Evolutionary conservation across 2,797 vertebrate genomes (phyloP).

Genomic region (Ispidina lecontei): DNA sequence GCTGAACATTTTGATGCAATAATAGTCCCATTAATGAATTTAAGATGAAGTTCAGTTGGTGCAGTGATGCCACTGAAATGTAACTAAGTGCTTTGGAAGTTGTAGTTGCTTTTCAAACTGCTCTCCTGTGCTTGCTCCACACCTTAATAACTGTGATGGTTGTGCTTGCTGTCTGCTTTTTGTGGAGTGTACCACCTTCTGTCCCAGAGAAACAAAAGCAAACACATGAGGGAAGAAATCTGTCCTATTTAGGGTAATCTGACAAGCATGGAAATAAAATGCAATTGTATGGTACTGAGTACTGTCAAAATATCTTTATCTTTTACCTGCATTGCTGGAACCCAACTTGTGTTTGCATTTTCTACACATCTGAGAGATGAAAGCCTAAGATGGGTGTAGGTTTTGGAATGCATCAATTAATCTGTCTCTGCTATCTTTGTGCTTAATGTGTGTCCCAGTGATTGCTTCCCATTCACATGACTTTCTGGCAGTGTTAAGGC

Average conservation of each 20-base stretch:
- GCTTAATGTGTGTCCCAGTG: not conserved
- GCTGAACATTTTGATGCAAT: not conserved
- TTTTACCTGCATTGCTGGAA: not conserved
- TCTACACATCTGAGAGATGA: not conserved
- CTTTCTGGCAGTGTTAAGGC: not conserved
- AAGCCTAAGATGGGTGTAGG: not conserved
- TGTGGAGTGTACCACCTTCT: not conserved
- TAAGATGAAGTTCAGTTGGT: not conserved
- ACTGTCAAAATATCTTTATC: not conserved
- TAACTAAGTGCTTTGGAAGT: not conserved
- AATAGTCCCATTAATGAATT: not conserved
- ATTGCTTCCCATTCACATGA: not conserved
- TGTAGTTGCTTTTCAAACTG: not conserved
- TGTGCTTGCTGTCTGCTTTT: not conserved
- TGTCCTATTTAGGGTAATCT: not conserved
- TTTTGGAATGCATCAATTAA: not conserved
- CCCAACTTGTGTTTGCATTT: not conserved
- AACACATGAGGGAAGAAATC: not conserved
- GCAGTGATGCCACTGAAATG: not conserved
- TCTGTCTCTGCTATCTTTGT: not conserved
- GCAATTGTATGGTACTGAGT: not conserved
- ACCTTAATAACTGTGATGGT: not conserved
- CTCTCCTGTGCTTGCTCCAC: not conserved
- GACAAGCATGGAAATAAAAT: not conserved
- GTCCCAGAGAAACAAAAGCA: not conserved